These are phyloP conservation scores for Drosophila athabasca DNA, from an alignment of 1,140 invertebrate species.

Conservation along the genomic window DNA sequence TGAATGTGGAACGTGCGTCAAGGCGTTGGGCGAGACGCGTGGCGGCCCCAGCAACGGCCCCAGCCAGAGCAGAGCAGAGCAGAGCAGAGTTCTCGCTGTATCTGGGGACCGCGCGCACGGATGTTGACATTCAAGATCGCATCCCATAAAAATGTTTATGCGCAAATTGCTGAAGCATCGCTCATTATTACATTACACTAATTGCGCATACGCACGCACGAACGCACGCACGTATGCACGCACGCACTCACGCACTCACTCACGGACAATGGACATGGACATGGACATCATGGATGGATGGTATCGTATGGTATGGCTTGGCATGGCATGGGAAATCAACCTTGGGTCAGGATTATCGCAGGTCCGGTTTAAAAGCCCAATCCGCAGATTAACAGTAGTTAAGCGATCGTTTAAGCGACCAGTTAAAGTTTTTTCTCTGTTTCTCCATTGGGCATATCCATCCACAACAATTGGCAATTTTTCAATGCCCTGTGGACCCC, in stretches of 20 bases:
- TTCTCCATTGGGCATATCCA: not conserved
- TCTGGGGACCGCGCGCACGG: not conserved
- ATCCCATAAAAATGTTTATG: constrained; percentile 44
- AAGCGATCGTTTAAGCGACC: constrained; percentile 76
- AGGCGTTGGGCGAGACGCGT: not conserved
- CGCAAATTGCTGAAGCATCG: constrained; percentile 60
- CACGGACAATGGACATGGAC: constrained; percentile 43
- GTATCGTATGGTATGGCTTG: constrained; percentile 53
- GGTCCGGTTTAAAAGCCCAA: constrained; percentile 39
- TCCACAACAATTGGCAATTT: constrained; percentile 64
- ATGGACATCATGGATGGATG: too few species aligned
- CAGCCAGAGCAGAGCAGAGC: too few species aligned
- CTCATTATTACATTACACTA: constrained; percentile 75
- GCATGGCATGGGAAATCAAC: constrained; percentile 50
- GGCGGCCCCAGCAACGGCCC: not conserved
- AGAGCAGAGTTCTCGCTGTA: too few species aligned
- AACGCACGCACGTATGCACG: constrained; percentile 55
- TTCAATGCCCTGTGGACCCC: constrained; percentile 54
- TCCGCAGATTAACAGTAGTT: constrained; percentile 77
- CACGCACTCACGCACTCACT: constrained; percentile 29
- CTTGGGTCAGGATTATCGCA: constrained; percentile 39
- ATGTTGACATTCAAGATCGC: constrained; percentile 63
- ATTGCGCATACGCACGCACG: constrained; percentile 77
- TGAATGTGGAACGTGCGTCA: too few species aligned
- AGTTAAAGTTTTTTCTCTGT: constrained; percentile 41